Evolutionary conservation across 2,113 vertebrate species (phyloP), one percentile per base, ranked within the genome.

Genomic region (Trematocara zebra): DNA sequence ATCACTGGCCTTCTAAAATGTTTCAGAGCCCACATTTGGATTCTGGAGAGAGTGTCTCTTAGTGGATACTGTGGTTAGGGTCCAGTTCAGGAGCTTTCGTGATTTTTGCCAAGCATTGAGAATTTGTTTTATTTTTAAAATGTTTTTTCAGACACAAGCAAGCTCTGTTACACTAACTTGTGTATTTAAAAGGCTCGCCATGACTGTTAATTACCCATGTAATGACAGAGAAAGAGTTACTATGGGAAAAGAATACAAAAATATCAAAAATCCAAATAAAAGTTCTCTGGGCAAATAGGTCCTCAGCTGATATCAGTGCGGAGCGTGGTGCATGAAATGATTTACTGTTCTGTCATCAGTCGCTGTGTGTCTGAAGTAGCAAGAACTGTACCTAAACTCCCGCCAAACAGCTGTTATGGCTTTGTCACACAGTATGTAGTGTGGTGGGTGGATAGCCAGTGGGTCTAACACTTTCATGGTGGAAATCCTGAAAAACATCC

Each of bases 311-410:
- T 67, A 14, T 67, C 18, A 1, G 18, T 23, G n/a, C 4, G 0
- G 18, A 23, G 61, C 2, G 7, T 69, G 35, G 35, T 20, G 11
- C 4, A 23, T 40, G 7, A 69, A 69, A 23, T 2, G 35, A 42
- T 69, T 69, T 44, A 44, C 67, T 44, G 37, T 44, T 44, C 67
- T 44, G n/a, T 69, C 64, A 69, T 42, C 40, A 72, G 64, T 20
- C 7, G 7, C 11, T 8, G 18, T 69, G 35, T 23, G n/a, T 14
- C 64, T 69, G 57, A 4, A 23, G 37, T 23, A 69, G 2, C 5
- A 8, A 23, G 11, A 69, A 12, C 64, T 69, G 37, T 37, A 69
- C 1, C 37, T 15, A 42, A 20, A 42, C 64, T 69, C n/a, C n/a
- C 3, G 11, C 64, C 12, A 42, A 23, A 42, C 64, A 42, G 37